Conservation (phyloP, 2,113 vertebrate genomes). For the Seriola aureovittata region DNA sequence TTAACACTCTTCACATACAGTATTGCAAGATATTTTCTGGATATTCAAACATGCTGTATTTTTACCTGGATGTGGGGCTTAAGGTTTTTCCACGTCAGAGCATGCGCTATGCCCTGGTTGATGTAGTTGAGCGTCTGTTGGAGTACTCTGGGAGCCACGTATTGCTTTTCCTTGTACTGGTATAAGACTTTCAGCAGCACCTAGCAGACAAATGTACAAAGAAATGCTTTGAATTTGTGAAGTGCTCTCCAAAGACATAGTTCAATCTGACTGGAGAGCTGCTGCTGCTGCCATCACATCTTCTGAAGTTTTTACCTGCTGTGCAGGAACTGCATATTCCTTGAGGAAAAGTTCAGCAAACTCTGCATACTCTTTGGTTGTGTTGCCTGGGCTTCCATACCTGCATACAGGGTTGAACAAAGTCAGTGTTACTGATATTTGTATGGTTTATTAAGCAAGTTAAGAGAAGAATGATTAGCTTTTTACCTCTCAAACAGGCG, state of each 20-base stretch:
- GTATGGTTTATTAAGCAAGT: rapidly evolving
- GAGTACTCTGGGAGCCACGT: constrained; percentile 96
- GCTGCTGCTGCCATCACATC: background rate
- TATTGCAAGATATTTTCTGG: background rate
- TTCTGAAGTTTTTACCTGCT: constrained; percentile 85
- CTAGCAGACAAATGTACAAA: constrained; percentile 76
- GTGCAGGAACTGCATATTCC: constrained; percentile 95
- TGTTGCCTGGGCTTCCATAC: constrained; percentile 98
- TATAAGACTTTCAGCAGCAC: constrained; percentile 98
- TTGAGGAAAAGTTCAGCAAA: constrained; percentile 99
- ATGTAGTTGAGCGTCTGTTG: constrained; percentile 98
- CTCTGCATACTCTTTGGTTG: constrained; percentile 98
- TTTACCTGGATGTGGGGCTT: constrained; percentile 98
- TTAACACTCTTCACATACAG: background rate
- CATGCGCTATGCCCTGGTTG: constrained; percentile 97
- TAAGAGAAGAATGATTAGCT: background rate
- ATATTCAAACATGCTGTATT: background rate
- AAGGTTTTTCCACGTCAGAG: constrained; percentile 97
- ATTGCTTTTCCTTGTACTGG: constrained; percentile 98
- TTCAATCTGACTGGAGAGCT: background rate
- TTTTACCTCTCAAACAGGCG: constrained; percentile 96
- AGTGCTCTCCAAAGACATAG: background rate
- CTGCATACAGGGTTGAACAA: constrained; percentile 72
- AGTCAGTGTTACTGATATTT: background rate
- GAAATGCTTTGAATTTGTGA: background rate